Evolutionary conservation across 2,113 vertebrate species (phyloP).

Genomic region (Todiramphus chloris): DNA sequence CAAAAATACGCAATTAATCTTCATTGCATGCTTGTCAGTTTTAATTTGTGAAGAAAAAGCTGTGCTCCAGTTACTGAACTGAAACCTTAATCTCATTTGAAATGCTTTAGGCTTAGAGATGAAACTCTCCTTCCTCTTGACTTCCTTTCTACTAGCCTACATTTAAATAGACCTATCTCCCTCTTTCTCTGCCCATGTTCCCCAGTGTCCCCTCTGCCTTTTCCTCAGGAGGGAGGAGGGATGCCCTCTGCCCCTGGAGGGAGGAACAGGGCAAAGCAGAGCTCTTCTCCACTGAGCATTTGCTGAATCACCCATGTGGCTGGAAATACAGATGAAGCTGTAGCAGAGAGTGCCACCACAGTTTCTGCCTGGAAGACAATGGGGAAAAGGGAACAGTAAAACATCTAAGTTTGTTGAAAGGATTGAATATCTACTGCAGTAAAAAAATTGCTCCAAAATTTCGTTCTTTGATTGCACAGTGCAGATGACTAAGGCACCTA

Average conservation of each 20-base stretch:
- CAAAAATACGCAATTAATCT: neutral
- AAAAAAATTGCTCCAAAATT: neutral
- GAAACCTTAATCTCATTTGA: constrained; percentile 5
- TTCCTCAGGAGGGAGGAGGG: neutral
- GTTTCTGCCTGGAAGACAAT: neutral
- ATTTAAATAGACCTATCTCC: neutral
- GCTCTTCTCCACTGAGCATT: neutral
- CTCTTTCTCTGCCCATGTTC: neutral
- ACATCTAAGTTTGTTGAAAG: neutral
- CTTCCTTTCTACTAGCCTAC: neutral
- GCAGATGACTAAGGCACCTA: rapidly evolving
- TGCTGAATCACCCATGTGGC: neutral
- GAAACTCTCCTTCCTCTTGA: neutral
- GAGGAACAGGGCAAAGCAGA: neutral
- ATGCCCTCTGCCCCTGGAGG: neutral
- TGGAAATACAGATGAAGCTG: neutral
- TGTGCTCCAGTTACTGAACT: neutral
- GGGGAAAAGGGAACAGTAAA: neutral
- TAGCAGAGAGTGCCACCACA: neutral
- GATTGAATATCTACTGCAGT: neutral
- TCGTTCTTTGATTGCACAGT: neutral
- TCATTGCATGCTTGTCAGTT: neutral
- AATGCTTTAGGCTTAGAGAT: neutral
- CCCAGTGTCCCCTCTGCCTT: neutral
- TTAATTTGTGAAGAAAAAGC: neutral